These are phyloP conservation scores for Rotaria magnacalcarata DNA, from an alignment of 2,888 invertebrate genomes.

Conservation along the genomic window DNA sequence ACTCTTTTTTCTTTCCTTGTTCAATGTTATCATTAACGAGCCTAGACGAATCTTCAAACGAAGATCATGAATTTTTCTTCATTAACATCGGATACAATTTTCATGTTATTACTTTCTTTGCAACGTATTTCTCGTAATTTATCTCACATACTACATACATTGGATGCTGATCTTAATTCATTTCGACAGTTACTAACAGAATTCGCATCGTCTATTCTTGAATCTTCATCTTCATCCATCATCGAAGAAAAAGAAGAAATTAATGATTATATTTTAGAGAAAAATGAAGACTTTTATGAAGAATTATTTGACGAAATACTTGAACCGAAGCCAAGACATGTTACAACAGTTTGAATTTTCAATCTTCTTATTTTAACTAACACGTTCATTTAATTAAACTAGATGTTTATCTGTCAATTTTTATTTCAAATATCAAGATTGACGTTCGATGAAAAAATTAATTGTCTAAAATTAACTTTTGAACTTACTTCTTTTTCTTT, in stretches of 20 bases:
- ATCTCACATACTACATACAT: neutral
- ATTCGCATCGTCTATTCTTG: neutral
- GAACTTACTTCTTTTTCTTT: too few species aligned
- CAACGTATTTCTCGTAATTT: neutral
- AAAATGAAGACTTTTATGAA: neutral
- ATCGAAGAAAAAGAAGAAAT: neutral
- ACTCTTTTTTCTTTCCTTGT: neutral
- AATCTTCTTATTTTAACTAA: too few species aligned
- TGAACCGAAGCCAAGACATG: neutral
- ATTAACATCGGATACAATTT: neutral
- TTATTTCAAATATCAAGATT: too few species aligned
- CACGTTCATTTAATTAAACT: too few species aligned
- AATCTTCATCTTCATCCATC: neutral
- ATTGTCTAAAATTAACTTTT: too few species aligned
- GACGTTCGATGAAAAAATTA: too few species aligned
- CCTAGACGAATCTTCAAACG: neutral
- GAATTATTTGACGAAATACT: neutral
- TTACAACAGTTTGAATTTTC: neutral
- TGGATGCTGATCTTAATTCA: neutral
- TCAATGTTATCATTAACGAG: neutral
- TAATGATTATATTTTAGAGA: neutral
- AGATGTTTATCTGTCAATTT: too few species aligned
- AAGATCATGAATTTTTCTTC: neutral
- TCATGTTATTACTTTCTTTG: neutral
- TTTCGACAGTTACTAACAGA: neutral